Percentiles rank a stretch among this genome's conserved stretches.
Evolutionary conservation across 2,797 vertebrate genomes (phyloP).

Genomic region (Orestias chungarensis): DNA sequence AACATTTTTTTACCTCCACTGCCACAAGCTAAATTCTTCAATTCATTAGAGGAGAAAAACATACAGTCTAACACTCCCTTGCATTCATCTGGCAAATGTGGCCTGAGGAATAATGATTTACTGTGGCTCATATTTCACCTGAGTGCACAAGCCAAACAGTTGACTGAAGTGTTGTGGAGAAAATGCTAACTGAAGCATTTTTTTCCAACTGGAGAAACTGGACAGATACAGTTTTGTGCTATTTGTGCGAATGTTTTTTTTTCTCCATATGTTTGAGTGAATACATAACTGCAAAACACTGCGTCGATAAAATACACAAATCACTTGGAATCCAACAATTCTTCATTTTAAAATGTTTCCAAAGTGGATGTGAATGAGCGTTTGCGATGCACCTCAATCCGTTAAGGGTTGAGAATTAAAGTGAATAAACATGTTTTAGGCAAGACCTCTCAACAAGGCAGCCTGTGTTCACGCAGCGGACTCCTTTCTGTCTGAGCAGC

Average conservation of each 20-base stretch:
- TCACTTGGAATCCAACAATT: constrained; percentile 6
- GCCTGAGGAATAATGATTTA: constrained; percentile 85
- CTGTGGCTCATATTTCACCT: constrained; percentile 86
- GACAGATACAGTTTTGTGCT: constrained; percentile 75
- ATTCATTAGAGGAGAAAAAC: constrained; percentile 86
- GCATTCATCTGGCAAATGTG: constrained; percentile 85
- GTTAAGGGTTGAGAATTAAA: constrained; percentile 58
- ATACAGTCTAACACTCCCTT: constrained; percentile 79
- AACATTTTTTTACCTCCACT: constrained; percentile 73
- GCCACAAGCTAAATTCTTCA: constrained; percentile 84
- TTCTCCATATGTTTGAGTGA: constrained; percentile 51
- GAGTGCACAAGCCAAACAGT: constrained; percentile 83
- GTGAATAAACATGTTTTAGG: constrained; percentile 74
- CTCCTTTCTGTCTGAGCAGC: constrained; percentile 59
- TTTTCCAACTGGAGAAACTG: constrained; percentile 58
- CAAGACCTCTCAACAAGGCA: constrained; percentile 66
- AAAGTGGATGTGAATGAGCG: background rate
- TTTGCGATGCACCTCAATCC: constrained; percentile 33
- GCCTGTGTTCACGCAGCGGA: constrained; percentile 66
- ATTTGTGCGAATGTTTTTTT: constrained; percentile 53
- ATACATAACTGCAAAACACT: constrained; percentile 43
- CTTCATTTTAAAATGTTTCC: background rate
- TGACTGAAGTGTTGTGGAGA: constrained; percentile 81
- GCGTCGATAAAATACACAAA: constrained; percentile 32
- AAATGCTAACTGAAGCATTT: constrained; percentile 82